These are phyloP conservation scores for Anarrhichthys ocellatus DNA, from an alignment of 2,113 vertebrate species.

Conservation along the genomic window DNA sequence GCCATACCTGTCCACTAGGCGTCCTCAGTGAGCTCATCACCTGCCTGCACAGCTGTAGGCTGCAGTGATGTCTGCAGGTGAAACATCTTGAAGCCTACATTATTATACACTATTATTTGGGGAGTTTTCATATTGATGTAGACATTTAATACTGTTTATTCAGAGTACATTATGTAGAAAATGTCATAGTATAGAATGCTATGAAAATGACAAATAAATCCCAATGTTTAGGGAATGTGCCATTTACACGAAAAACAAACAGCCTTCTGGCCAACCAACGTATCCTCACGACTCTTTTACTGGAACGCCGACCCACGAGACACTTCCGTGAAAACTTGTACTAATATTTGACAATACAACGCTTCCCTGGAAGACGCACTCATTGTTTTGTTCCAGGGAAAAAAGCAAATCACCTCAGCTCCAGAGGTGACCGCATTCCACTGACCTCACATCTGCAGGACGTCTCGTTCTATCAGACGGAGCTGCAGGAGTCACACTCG, in stretches of 20 bases:
- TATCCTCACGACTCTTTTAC: not conserved
- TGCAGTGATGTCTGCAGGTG: too few relatives aligned
- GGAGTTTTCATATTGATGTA: too few relatives aligned
- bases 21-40: not conserved
- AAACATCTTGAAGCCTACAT: too few relatives aligned
- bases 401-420: not conserved
- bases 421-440: conserved; percentile 1
- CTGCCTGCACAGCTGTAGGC: not conserved
- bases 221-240: not conserved
- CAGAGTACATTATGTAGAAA: too few relatives aligned
- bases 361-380: not conserved
- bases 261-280: not conserved
- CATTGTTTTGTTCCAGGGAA: conserved; percentile 21
- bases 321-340: not conserved
- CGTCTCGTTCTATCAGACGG: conserved; percentile 2
- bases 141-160: too few relatives aligned
- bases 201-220: too few relatives aligned
- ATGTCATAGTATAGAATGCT: too few relatives aligned
- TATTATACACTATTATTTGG: too few relatives aligned
- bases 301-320: not conserved
- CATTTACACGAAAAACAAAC: not conserved
- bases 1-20: not conserved
- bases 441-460: conserved; percentile 4
- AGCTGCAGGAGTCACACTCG: not conserved
- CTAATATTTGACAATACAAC: not conserved